Percentiles rank a stretch among this genome's conserved stretches.
These are phyloP conservation scores for Coboldia fuscipes DNA, from an alignment of 1,140 invertebrate genomes.

Conservation along the genomic window DNA sequence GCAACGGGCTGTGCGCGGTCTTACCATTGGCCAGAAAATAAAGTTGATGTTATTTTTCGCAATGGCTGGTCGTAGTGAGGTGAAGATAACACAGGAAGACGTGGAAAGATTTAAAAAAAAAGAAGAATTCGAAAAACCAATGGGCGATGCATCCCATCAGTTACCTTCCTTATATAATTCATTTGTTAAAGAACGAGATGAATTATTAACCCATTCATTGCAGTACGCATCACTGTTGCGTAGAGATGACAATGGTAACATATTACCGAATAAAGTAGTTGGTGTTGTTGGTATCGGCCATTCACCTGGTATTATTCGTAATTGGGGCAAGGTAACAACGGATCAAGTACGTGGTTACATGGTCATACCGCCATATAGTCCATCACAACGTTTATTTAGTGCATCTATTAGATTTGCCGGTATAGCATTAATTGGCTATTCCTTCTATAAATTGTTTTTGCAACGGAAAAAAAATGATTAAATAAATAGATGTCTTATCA, in stretches of 20 bases:
- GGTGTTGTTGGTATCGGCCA: slow-evolving; percentile 89
- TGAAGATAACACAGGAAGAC: slow-evolving; percentile 62
- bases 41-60: slow-evolving; percentile 62
- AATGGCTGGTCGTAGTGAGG: slow-evolving; percentile 25
- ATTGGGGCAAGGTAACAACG: slow-evolving; percentile 30
- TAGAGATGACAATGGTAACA: slow-evolving; percentile 6
- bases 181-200: slow-evolving; percentile 77
- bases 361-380: not conserved
- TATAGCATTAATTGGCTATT: not conserved
- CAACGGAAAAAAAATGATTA: not conserved
- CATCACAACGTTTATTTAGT: not conserved
- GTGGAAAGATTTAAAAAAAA: slow-evolving; percentile 78
- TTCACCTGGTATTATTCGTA: slow-evolving; percentile 50
- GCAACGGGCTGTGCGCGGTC: slow-evolving; percentile 47
- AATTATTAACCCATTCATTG: slow-evolving; percentile 63
- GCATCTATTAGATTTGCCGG: not conserved
- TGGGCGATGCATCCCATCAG: slow-evolving; percentile 67
- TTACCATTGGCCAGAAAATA: slow-evolving; percentile 67
- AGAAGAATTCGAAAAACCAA: slow-evolving; percentile 67
- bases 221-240: slow-evolving; percentile 38
- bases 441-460: not conserved
- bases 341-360: not conserved
- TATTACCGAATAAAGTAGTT: slow-evolving; percentile 39
- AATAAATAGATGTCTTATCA: not conserved
- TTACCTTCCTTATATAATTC: slow-evolving; percentile 71